A percentile compares a stretch with the other conserved stretches of the same genome.
Conservation (phyloP, 2,113 vertebrate species). For the Rafetus swinhoei region DNA sequence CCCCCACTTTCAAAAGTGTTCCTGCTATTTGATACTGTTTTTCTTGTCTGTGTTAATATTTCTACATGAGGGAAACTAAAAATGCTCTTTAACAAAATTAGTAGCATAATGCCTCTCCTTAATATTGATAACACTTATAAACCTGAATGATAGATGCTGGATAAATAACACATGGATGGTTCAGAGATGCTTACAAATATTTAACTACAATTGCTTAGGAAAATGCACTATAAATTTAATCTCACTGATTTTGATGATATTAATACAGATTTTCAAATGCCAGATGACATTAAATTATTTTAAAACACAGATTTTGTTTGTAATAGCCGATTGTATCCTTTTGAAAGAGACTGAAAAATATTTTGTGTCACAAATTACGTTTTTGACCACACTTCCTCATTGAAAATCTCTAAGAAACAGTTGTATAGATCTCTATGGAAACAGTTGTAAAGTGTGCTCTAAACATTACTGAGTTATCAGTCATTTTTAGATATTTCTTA, state of each 20-base stretch:
- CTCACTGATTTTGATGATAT: conserved; percentile 49
- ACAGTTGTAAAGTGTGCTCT: not conserved
- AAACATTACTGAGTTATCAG: not conserved
- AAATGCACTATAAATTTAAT: conserved; percentile 39
- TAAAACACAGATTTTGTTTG: conserved; percentile 20
- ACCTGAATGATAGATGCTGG: conserved; percentile 1
- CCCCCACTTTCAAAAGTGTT: no score
- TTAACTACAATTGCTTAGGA: conserved; percentile 57
- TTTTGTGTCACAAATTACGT: not conserved
- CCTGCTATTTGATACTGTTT: not conserved
- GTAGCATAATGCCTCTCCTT: not conserved
- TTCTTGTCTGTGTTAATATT: not conserved
- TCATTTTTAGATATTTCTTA: not conserved
- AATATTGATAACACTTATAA: conserved; percentile 7
- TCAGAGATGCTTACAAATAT: conserved; percentile 60
- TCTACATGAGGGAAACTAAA: not conserved
- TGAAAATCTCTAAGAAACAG: conserved; percentile 1
- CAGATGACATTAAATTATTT: conserved; percentile 50
- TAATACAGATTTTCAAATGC: conserved; percentile 45
- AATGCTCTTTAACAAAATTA: not conserved
- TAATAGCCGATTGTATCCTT: not conserved
- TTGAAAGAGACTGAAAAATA: not conserved
- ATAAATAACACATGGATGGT: conserved; percentile 42
- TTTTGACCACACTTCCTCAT: not conserved
- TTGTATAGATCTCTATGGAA: not conserved